These are phyloP conservation scores for Pasiphila rectangulata DNA, from an alignment of 2,888 invertebrate genomes.

Conservation along the genomic window DNA sequence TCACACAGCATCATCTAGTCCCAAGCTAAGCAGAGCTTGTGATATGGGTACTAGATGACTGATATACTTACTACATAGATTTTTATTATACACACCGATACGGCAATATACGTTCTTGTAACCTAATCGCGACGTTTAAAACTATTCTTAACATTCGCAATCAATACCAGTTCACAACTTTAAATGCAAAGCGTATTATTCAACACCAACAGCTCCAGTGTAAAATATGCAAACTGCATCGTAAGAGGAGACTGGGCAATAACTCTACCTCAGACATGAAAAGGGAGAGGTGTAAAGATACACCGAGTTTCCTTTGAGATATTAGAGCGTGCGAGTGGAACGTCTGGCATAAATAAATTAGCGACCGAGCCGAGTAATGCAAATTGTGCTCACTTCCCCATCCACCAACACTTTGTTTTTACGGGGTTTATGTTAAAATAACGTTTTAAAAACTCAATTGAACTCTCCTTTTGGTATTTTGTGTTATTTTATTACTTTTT, in stretches of 20 bases:
- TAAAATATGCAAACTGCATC: conserved; percentile 21
- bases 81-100: too few species aligned
- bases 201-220: neutral
- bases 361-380: conserved; percentile 15
- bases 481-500: too few species aligned
- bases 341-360: conserved; percentile 22
- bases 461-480: neutral
- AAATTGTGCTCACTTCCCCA: conserved; percentile 15
- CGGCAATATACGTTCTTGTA: too few species aligned
- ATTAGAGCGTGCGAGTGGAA: conserved; percentile 16
- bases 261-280: conserved; percentile 17
- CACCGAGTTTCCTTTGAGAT: conserved; percentile 22
- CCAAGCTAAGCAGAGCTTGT: too few species aligned
- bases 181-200: too few species aligned
- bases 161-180: too few species aligned
- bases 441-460: neutral
- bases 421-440: conserved; percentile 1
- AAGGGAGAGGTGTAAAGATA: conserved; percentile 22
- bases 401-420: conserved; percentile 11
- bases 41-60: too few species aligned
- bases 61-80: too few species aligned
- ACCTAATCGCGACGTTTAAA: too few species aligned
- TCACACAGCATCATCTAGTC: too few species aligned
- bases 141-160: too few species aligned
- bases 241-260: conserved; percentile 14